Conservation (phyloP, 2,113 vertebrate species). For the Zingel zingel region DNA sequence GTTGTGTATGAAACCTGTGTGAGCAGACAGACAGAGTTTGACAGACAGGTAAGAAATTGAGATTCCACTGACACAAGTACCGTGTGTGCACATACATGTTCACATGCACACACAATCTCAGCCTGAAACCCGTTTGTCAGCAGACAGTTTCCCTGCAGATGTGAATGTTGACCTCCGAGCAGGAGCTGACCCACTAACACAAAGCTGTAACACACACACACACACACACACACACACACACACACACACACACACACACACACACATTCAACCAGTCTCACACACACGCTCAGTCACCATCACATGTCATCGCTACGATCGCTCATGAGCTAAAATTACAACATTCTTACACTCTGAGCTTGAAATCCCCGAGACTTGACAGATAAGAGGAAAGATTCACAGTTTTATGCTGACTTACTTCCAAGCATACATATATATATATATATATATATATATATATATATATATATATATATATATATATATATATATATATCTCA, state of each 20-base stretch:
- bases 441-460: too few relatives aligned
- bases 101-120: conserved; percentile 14
- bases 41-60: conserved; percentile 8
- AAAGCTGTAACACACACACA: neutral
- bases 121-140: conserved; percentile 23
- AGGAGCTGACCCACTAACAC: conserved; percentile 46
- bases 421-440: neutral
- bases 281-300: conserved; percentile 9
- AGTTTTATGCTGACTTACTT: neutral
- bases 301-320: conserved; percentile 37
- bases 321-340: conserved; percentile 30
- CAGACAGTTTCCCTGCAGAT: conserved; percentile 7
- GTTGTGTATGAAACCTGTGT: conserved; percentile 3
- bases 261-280: neutral
- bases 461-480: too few relatives aligned
- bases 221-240: conserved; percentile 7
- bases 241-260: neutral
- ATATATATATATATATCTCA: neutral
- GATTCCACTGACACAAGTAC: neutral
- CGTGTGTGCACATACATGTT: neutral
- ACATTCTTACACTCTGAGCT: conserved; percentile 20
- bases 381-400: conserved; percentile 20
- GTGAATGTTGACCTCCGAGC: conserved; percentile 27
- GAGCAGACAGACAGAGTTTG: conserved; percentile 18
- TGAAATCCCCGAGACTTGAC: conserved; percentile 21